Percentiles rank a stretch among this genome's conserved stretches.
phyloP scores from a whole-genome alignment of 2,797 vertebrate genomes.

The Tapera naevia region DNA sequence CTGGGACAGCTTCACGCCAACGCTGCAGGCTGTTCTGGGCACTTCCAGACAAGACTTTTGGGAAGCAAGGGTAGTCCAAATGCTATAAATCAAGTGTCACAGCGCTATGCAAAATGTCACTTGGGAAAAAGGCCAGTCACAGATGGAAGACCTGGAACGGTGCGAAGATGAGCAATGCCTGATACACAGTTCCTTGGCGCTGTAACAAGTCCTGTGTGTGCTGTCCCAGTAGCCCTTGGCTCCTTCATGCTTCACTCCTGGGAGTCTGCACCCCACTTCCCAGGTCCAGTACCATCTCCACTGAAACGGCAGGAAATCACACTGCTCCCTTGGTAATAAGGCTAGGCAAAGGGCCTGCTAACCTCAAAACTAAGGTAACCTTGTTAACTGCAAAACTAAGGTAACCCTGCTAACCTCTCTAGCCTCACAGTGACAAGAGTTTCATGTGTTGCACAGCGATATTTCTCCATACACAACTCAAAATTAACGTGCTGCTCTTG shows the following conservation, averaged over 20 bases:
- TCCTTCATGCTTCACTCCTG: neutral
- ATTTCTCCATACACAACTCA: neutral
- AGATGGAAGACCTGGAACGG: neutral
- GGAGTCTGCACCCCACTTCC: neutral
- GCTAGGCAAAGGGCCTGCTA: neutral
- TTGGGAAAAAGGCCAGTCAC: neutral
- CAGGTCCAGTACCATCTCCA: rapidly evolving
- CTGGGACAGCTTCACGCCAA: neutral
- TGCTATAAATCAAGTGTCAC: neutral
- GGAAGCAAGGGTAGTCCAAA: neutral
- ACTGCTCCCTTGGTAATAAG: neutral
- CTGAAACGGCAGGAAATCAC: neutral
- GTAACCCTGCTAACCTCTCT: neutral
- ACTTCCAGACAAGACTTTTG: neutral
- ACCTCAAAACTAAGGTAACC: neutral
- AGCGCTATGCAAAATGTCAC: neutral
- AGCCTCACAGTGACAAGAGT: neutral
- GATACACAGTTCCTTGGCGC: neutral
- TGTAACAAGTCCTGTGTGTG: neutral
- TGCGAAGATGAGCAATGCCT: neutral
- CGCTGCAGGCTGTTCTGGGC: neutral
- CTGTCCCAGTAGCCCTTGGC: neutral
- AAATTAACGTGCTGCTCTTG: neutral
- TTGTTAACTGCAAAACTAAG: neutral
- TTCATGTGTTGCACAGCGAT: neutral